Evolutionary conservation across 2,113 vertebrate species (phyloP).

Genomic region (Oncorhynchus mykiss): DNA sequence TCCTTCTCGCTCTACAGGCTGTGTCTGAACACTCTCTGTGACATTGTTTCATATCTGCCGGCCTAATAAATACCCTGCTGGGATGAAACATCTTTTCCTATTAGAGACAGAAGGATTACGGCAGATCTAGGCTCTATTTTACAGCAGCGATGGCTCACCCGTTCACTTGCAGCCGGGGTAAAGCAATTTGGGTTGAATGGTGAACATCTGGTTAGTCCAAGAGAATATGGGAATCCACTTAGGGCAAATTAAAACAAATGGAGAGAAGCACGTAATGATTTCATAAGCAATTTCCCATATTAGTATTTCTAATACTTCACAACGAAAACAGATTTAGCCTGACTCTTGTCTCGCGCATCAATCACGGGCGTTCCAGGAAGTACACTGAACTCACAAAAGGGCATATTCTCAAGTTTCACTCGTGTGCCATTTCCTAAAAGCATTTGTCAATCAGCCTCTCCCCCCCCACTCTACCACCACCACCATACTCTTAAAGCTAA

Average conservation of each 20-base stretch:
- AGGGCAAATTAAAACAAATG: slow-evolving; percentile 79
- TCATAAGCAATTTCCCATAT: slow-evolving; percentile 74
- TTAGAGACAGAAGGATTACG: slow-evolving; percentile 54
- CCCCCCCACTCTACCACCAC: slow-evolving; percentile 37
- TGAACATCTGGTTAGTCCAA: slow-evolving; percentile 77
- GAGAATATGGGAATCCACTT: slow-evolving; percentile 75
- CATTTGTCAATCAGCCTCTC: slow-evolving; percentile 46
- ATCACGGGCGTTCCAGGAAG: slow-evolving; percentile 50
- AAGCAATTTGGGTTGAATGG: slow-evolving; percentile 61
- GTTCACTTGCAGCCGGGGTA: slow-evolving; percentile 55
- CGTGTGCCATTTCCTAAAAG: slow-evolving; percentile 43
- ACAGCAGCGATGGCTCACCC: slow-evolving; percentile 37
- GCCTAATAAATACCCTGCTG: slow-evolving; percentile 43
- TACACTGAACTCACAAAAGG: slow-evolving; percentile 27
- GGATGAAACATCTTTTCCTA: slow-evolving; percentile 45
- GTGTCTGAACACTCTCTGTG: slow-evolving; percentile 31
- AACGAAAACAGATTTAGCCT: slow-evolving; percentile 61
- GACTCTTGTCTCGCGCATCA: slow-evolving; percentile 57
- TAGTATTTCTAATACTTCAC: slow-evolving; percentile 71
- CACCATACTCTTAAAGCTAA: slow-evolving; percentile 63
- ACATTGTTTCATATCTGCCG: slow-evolving; percentile 49
- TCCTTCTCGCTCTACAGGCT: slow-evolving; percentile 26
- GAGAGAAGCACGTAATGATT: slow-evolving; percentile 69
- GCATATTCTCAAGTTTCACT: slow-evolving; percentile 61
- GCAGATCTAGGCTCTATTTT: slow-evolving; percentile 51